A percentile compares a stretch with the other conserved stretches of the same genome.
phyloP scores from a whole-genome alignment of 1,140 invertebrate genomes.

The Helicoverpa armigera region DNA sequence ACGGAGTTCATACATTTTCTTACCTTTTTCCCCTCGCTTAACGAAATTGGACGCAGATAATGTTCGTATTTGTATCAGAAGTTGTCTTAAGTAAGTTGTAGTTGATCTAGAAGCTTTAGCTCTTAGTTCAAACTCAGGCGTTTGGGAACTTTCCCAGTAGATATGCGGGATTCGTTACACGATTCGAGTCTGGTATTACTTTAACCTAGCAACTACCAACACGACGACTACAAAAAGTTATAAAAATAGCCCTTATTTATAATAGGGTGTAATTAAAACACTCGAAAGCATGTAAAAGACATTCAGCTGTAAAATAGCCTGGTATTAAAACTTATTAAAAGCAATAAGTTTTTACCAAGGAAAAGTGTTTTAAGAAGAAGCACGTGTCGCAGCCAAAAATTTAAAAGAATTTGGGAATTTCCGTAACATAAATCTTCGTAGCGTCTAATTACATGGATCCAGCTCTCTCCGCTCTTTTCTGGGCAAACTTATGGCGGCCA shows the following conservation, averaged over 20 bases:
- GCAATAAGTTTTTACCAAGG: slow-evolving; percentile 39
- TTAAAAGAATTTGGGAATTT: slow-evolving; percentile 75
- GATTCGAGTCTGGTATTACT: neutral
- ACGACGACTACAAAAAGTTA: neutral
- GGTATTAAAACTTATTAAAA: slow-evolving; percentile 45
- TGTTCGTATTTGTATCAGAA: slow-evolving; percentile 46
- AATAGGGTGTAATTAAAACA: slow-evolving; percentile 7
- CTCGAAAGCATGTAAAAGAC: slow-evolving; percentile 2
- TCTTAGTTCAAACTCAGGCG: slow-evolving; percentile 10
- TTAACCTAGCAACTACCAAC: neutral
- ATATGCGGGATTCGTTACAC: slow-evolving; percentile 10
- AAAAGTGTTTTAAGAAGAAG: slow-evolving; percentile 53
- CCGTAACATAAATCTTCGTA: slow-evolving; percentile 73
- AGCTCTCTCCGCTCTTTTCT: slow-evolving; percentile 67
- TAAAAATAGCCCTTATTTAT: slow-evolving; percentile 1
- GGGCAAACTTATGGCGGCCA: slow-evolving; percentile 73
- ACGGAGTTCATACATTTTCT: slow-evolving; percentile 54
- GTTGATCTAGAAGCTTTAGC: slow-evolving; percentile 23
- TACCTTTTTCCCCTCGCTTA: slow-evolving; percentile 54
- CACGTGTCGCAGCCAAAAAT: slow-evolving; percentile 68
- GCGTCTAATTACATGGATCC: slow-evolving; percentile 77
- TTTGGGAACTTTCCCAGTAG: neutral
- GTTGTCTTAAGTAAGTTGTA: slow-evolving; percentile 37
- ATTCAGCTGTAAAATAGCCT: slow-evolving; percentile 25
- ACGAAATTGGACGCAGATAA: slow-evolving; percentile 52